phyloP scores from a whole-genome alignment of 1,140 invertebrate species.

The Sweltsa coloradensis region DNA sequence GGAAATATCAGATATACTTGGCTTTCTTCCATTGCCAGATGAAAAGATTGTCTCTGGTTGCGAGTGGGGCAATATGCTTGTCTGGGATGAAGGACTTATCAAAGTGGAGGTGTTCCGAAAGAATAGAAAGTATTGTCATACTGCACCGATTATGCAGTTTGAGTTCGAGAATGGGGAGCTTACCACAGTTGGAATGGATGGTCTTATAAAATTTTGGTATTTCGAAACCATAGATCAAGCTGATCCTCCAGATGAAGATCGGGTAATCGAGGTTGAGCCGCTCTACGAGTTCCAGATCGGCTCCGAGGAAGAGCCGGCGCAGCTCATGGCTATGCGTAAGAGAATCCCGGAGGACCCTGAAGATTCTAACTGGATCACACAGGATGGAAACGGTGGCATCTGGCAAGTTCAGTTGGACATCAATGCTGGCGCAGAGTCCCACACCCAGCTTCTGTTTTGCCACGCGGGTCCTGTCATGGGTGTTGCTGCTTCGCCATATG shows the following conservation, averaged over 20 bases:
- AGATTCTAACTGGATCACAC: conserved; percentile 51
- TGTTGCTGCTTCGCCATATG: conserved; percentile 49
- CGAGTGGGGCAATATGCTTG: conserved; percentile 78
- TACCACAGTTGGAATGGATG: conserved; percentile 55
- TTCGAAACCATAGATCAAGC: conserved; percentile 76
- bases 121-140: conserved; percentile 57
- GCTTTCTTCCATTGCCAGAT: conserved; percentile 70
- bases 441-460: conserved; percentile 51
- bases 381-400: conserved; percentile 72
- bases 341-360: conserved; percentile 30
- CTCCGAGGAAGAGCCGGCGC: conserved; percentile 20
- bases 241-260: conserved; percentile 60
- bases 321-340: conserved; percentile 42
- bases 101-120: conserved; percentile 65
- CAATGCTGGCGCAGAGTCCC: conserved; percentile 35
- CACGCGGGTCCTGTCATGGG: conserved; percentile 61
- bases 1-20: conserved; percentile 76
- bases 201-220: conserved; percentile 73
- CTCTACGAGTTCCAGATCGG: conserved; percentile 57
- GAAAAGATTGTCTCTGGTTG: conserved; percentile 77
- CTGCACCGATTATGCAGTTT: conserved; percentile 57
- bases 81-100: conserved; percentile 80
- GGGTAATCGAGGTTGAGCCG: conserved; percentile 70
- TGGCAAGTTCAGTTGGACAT: conserved; percentile 67
- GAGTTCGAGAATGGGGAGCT: conserved; percentile 48